A percentile compares a stretch with the other conserved stretches of the same genome.
Conservation (phyloP, 1,140 invertebrate genomes). For the Nasonia vitripennis region DNA sequence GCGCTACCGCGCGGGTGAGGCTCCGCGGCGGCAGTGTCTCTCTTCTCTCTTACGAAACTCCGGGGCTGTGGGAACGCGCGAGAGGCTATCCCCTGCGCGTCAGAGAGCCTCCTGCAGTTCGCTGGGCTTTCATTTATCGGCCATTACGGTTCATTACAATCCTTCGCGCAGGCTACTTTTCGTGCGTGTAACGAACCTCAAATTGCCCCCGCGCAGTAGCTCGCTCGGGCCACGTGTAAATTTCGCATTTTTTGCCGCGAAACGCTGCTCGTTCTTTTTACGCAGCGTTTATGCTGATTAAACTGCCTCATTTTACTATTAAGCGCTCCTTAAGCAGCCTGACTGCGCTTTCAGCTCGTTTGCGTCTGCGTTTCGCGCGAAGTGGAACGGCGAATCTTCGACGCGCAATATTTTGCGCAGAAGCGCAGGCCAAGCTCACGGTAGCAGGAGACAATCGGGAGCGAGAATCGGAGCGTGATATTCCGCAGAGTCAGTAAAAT, state of each 20-base stretch:
- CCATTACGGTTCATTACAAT: conserved; percentile 40
- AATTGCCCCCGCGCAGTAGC: neutral
- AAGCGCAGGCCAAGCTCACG: neutral
- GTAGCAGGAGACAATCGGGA: neutral
- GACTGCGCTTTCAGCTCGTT: neutral
- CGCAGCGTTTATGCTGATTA: neutral
- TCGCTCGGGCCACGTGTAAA: neutral
- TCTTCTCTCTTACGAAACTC: neutral
- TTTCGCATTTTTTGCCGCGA: conserved; percentile 11
- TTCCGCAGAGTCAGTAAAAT: neutral
- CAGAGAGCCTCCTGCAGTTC: neutral
- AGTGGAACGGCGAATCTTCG: neutral
- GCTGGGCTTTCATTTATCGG: conserved; percentile 19
- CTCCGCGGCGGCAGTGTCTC: neutral
- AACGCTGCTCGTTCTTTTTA: neutral
- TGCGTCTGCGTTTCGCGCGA: neutral
- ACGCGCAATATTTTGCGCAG: no score
- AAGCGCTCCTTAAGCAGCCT: neutral
- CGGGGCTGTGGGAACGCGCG: conserved; percentile 16
- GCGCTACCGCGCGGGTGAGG: neutral
- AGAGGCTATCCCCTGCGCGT: neutral
- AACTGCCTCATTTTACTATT: conserved; percentile 14
- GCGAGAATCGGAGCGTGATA: conserved; percentile 30
- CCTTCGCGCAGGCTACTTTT: conserved; percentile 10
- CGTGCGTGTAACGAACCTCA: conserved; percentile 13